Conservation (phyloP, 2,888 invertebrate genomes). For the Morpho helenor region DNA sequence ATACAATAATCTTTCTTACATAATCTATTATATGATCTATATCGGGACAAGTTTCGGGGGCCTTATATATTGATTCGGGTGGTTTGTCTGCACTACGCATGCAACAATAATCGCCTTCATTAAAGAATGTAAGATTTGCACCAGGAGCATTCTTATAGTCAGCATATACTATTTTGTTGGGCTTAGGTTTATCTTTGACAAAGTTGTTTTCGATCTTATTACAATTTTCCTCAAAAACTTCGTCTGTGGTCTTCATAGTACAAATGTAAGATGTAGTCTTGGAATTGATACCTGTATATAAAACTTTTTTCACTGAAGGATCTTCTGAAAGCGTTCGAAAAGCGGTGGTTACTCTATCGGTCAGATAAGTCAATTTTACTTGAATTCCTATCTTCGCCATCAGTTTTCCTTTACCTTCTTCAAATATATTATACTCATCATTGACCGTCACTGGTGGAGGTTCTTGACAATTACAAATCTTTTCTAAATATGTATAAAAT, state of each 20-base stretch:
- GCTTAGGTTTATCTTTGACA: slow-evolving; percentile 44
- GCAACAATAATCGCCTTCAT: slow-evolving; percentile 63
- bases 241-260: slow-evolving; percentile 65
- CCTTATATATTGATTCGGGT: slow-evolving; percentile 55
- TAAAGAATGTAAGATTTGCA: slow-evolving; percentile 58
- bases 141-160: slow-evolving; percentile 64
- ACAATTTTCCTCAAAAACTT: slow-evolving; percentile 52
- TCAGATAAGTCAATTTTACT: slow-evolving; percentile 56
- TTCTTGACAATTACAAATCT: slow-evolving; percentile 41
- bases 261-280: slow-evolving; percentile 68
- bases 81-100: slow-evolving; percentile 60
- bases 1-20: slow-evolving; percentile 61
- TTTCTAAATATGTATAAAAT: slow-evolving; percentile 50
- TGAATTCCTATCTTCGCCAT: slow-evolving; percentile 64
- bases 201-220: slow-evolving; percentile 53
- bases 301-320: slow-evolving; percentile 50
- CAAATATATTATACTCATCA: slow-evolving; percentile 67
- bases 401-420: slow-evolving; percentile 61
- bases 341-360: slow-evolving; percentile 56
- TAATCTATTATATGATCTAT: slow-evolving; percentile 64
- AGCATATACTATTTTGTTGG: slow-evolving; percentile 48
- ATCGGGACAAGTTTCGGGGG: slow-evolving; percentile 62
- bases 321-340: slow-evolving; percentile 69
- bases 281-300: slow-evolving; percentile 67
- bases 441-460: slow-evolving; percentile 48